phyloP scores from a whole-genome alignment of 2,797 vertebrate species.

The Esox masquinongy region DNA sequence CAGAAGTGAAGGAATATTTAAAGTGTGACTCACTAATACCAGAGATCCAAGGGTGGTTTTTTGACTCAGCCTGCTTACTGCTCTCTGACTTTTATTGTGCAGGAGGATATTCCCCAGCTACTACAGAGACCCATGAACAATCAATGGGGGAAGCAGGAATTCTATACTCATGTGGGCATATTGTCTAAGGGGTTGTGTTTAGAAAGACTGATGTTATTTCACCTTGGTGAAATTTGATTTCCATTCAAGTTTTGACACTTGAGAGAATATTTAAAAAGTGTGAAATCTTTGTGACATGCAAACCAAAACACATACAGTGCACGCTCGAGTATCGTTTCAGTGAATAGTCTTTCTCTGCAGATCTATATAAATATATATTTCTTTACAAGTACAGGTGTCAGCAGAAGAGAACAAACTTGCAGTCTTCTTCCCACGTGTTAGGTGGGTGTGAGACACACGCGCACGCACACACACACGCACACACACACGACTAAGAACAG shows the following conservation, averaged over 20 bases:
- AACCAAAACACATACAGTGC: too few species aligned
- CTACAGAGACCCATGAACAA: background rate
- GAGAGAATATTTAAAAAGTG: too few species aligned
- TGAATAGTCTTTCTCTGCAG: too few species aligned
- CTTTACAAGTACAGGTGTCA: background rate
- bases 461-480: background rate
- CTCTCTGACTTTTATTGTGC: background rate
- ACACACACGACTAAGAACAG: background rate
- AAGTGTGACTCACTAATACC: constrained; percentile 17
- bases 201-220: background rate
- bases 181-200: background rate
- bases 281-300: too few species aligned
- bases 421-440: background rate
- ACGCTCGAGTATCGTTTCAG: too few species aligned
- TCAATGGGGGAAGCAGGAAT: background rate
- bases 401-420: background rate
- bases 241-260: background rate
- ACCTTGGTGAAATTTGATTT: background rate
- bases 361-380: too few species aligned
- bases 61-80: constrained; percentile 3
- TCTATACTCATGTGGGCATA: background rate
- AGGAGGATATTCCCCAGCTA: background rate
- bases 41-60: background rate
- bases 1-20: background rate
- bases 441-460: background rate